These are phyloP conservation scores for Alaudala cheleensis DNA, from an alignment of 2,113 vertebrate species.

Conservation along the genomic window DNA sequence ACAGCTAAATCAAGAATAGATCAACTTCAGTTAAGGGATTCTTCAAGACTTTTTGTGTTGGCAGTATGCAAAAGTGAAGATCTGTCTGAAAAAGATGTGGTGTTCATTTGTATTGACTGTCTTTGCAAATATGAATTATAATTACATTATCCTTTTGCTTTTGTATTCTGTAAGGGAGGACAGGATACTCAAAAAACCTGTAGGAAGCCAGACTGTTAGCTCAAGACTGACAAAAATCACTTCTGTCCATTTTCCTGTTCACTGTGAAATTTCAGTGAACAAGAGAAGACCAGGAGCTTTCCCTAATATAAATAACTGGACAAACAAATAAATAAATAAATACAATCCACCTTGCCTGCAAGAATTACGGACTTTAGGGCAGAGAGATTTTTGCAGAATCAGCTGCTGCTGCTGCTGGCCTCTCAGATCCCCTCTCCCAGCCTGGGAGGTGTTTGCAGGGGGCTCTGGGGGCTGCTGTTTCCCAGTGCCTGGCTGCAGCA, in stretches of 20 bases:
- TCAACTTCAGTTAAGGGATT: neutral
- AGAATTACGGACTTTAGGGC: neutral
- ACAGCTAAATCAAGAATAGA: neutral
- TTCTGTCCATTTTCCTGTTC: neutral
- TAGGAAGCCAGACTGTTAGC: neutral
- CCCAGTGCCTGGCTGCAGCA: neutral
- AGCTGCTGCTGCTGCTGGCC: neutral
- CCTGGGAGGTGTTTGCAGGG: neutral
- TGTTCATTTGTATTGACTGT: neutral
- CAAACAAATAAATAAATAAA: neutral
- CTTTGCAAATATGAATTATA: neutral
- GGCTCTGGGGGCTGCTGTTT: neutral
- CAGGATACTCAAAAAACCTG: rapidly evolving
- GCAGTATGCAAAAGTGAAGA: neutral
- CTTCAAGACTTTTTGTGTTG: neutral
- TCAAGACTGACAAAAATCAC: neutral
- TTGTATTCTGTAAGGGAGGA: neutral
- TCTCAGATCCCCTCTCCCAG: neutral
- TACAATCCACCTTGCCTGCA: neutral
- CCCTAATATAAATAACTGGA: neutral
- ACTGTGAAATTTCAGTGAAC: neutral
- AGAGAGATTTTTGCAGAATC: neutral
- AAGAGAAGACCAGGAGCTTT: neutral
- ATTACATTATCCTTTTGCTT: neutral
- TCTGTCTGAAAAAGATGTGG: neutral